Percentiles rank a stretch among this genome's conserved stretches.
These are phyloP conservation scores for Himantopus leucocephalus DNA, from an alignment of 2,113 vertebrate species.

Conservation along the genomic window DNA sequence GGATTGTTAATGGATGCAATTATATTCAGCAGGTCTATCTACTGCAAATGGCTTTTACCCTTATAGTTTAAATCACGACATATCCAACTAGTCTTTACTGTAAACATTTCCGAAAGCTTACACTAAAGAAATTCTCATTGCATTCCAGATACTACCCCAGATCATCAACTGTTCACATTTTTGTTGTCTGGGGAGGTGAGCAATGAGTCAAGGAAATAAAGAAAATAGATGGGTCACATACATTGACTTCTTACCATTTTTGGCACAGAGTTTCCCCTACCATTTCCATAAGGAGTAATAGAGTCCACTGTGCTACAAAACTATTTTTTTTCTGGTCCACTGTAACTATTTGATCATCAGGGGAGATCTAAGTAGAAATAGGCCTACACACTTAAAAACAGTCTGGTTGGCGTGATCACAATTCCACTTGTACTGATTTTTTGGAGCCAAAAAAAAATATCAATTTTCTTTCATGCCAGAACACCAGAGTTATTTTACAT, in stretches of 20 bases:
- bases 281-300: background rate
- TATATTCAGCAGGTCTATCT: background rate
- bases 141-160: background rate
- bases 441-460: background rate
- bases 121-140: background rate
- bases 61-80: background rate
- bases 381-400: background rate
- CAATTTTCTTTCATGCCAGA: background rate
- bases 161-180: background rate
- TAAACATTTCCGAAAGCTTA: background rate
- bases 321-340: background rate
- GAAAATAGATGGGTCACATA: background rate
- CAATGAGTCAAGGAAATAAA: background rate
- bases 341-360: background rate
- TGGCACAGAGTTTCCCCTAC: background rate
- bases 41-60: background rate
- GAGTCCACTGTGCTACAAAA: background rate
- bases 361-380: background rate
- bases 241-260: background rate
- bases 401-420: background rate
- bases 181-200: background rate
- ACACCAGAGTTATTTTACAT: background rate
- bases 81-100: background rate
- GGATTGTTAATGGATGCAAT: background rate
- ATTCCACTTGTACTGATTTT: background rate